These are phyloP conservation scores for Andrena praecox DNA, from an alignment of 2,888 invertebrate genomes.

Conservation along the genomic window DNA sequence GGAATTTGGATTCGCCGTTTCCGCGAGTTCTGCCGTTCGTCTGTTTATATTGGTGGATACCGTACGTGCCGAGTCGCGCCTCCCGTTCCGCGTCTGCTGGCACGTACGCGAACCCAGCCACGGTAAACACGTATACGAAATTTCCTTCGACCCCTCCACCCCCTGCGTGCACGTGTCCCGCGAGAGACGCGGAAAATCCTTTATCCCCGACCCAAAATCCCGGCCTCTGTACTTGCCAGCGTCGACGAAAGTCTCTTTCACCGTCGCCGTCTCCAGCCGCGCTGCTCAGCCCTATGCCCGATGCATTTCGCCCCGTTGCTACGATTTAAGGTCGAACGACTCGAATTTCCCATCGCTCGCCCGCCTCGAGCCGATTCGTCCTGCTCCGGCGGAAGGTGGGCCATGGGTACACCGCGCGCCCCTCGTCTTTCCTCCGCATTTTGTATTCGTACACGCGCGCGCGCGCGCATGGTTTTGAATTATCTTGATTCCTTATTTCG, in stretches of 20 bases:
- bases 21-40: conserved; percentile 40
- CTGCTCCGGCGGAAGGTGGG: too few species aligned
- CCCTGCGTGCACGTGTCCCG: conserved; percentile 47
- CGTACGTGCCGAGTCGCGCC: conserved; percentile 48
- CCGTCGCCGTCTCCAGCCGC: neutral
- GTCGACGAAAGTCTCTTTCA: conserved; percentile 47
- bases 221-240: conserved; percentile 21
- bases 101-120: conserved; percentile 65
- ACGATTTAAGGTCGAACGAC: conserved; percentile 19
- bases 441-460: conserved; percentile 6
- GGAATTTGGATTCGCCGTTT: conserved; percentile 52
- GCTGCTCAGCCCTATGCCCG: conserved; percentile 1
- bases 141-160: conserved; percentile 56
- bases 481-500: conserved; percentile 32
- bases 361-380: neutral
- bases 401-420: neutral
- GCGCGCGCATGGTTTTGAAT: conserved; percentile 2
- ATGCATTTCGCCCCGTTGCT: conserved; percentile 16
- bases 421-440: neutral
- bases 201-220: conserved; percentile 55
- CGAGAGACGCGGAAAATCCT: conserved; percentile 55
- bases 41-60: conserved; percentile 50
- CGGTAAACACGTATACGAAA: conserved; percentile 69
- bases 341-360: conserved; percentile 10
- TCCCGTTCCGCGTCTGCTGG: conserved; percentile 24